Base-by-base conservation (phyloP, 2,888 invertebrate species). In the Phrixothrix hirtus region DNA sequence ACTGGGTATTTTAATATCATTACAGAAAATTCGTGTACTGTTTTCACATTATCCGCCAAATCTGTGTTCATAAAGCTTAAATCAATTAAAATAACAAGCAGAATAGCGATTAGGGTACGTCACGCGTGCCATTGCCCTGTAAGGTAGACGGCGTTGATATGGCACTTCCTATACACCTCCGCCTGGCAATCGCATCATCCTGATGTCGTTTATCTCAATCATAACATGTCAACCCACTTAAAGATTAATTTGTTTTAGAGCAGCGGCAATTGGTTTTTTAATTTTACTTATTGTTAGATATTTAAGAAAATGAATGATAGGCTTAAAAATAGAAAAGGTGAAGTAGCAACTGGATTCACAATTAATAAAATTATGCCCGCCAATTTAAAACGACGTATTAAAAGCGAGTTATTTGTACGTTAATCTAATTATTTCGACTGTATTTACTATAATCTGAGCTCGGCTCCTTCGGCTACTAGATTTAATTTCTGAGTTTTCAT, bases 401-500 rank as follows among this genome's bases (percentile, higher is more conserved):
- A 72, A 69, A 68, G 72, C 72, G 69, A 73, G 71, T 72, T 71
- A 73, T 71, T 72, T 69, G 71, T 69, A 72, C 72, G 70, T 50
- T 74, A 75, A 75, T 74, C 73, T 69, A 74, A 75, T 75, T 73
- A 73, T 71, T 68, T 68, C 70, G 66, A 73, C 70, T 72, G 72
- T 74, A 72, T 73, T 74, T 71, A 69, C 66, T 68, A 72, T 71
- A 70, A 72, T 69, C 69, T 64, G 61, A 54, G 57, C 54, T 42
- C 58, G 57, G 57, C 47, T 56, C 61, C 58, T 64, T 63, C 62
- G 66, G 70, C 65, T 62, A 64, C 58, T 65, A 67, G 69, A 73
- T 75, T 75, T 75, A 73, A 75, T 75, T 75, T 75, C 73, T 74
- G 70, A 69, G 72, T 72, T 74, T 75, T 75, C 74, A 74, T 74